Base-by-base conservation (phyloP, 2,113 vertebrate genomes). In the Hypocryptadius cinnamomeus region DNA sequence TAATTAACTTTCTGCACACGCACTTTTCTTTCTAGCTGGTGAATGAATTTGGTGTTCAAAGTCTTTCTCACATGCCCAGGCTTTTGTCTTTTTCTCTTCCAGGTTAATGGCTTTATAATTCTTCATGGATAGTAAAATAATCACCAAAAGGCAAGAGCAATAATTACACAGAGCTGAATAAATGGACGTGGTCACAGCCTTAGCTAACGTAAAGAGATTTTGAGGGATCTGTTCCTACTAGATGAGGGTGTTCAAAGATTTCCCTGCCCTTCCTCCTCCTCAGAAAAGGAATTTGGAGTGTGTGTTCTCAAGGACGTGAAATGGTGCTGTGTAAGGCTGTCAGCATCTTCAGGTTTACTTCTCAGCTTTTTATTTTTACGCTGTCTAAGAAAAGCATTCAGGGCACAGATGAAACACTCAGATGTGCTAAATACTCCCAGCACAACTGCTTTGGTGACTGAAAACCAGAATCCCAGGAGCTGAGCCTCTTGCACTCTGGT, bases 11-110 rank as follows among this genome's bases (percentile, higher is more conserved):
- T 73, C 86, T 54, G 65, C 94, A 83, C 76, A 73, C 0, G 0
- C 39, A n/a, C 71, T 73, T 87, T 83, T 66, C 53, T 91, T 93
- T 94, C 79, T 92, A 73, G 57, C 71, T 69, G 50, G 54, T 68
- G 79, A 91, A 85, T 92, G 78, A 95, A 92, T 91, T 85, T 35
- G 24, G 33, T 79, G 79, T 95, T 96, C 81, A 95, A 95, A 93
- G 85, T 47, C 79, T 92, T 83, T 51, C 73, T 60, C 66, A 79
- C 39, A 81, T 82, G 66, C 20, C 27, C 59, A 84, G 85, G 78
- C 84, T 90, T 84, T 82, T 92, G 83, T 88, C 39, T 90, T 87
- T 83, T 77, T 78, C 84, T 92, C 39, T 87, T 82, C 85, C 81
- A 85, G 80, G 57, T 93, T 91, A 92, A 85, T 59, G 59, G 25